These are phyloP conservation scores for Vultur gryphus DNA, from an alignment of 2,797 vertebrate species.

Conservation along the genomic window DNA sequence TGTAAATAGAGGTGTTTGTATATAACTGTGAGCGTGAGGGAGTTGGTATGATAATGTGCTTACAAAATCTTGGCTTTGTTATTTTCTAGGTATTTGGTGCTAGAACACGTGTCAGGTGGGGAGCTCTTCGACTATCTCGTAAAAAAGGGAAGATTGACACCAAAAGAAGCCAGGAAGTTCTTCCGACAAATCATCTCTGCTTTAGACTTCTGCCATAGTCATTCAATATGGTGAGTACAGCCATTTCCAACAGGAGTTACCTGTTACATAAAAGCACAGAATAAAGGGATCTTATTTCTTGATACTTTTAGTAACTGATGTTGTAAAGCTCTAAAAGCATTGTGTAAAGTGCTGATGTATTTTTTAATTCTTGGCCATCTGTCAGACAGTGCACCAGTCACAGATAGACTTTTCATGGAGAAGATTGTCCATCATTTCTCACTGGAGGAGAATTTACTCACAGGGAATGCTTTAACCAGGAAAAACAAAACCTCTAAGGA, in stretches of 20 bases:
- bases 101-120: slow-evolving; percentile 97
- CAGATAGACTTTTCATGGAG: background rate
- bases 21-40: background rate
- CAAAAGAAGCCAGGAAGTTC: slow-evolving; percentile 97
- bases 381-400: background rate
- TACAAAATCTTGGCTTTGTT: background rate
- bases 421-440: background rate
- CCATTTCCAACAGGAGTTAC: background rate
- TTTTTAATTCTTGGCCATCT: background rate
- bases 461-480: background rate
- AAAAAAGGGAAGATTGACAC: slow-evolving; percentile 96
- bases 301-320: background rate
- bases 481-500: background rate
- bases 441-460: background rate
- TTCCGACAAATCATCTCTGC: slow-evolving; percentile 99
- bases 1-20: background rate
- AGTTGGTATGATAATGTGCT: background rate
- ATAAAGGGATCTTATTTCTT: background rate
- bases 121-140: slow-evolving; percentile 98
- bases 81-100: slow-evolving; percentile 88
- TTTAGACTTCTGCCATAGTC: slow-evolving; percentile 98
- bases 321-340: background rate
- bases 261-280: background rate
- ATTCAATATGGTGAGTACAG: slow-evolving; percentile 94
- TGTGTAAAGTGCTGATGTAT: background rate